phyloP scores from a whole-genome alignment of 2,113 vertebrate genomes.

The Lathamus discolor region DNA sequence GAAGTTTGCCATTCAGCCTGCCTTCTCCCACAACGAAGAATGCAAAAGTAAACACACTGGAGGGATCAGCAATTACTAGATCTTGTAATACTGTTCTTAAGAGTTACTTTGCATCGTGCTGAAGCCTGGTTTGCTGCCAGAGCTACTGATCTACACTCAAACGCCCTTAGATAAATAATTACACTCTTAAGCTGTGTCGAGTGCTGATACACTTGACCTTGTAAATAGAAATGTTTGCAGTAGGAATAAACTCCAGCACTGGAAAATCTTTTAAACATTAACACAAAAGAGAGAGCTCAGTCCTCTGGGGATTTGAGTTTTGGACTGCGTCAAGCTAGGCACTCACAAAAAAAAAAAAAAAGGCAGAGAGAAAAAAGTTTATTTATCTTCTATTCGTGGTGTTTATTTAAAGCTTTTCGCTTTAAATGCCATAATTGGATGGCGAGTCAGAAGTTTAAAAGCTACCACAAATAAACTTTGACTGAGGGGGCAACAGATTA shows the following conservation, averaged over 20 bases:
- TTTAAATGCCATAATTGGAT: slow-evolving; percentile 77
- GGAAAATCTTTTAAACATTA: slow-evolving; percentile 86
- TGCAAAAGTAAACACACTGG: slow-evolving; percentile 70
- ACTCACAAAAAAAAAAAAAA: slow-evolving; percentile 29
- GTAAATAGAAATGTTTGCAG: slow-evolving; percentile 90
- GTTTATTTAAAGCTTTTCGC: slow-evolving; percentile 86
- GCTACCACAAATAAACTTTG: slow-evolving; percentile 82
- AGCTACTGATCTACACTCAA: slow-evolving; percentile 84
- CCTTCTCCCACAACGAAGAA: slow-evolving; percentile 18
- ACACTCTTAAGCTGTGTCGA: slow-evolving; percentile 84
- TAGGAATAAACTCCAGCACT: slow-evolving; percentile 85
- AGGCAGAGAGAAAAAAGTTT: slow-evolving; percentile 62
- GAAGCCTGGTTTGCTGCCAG: slow-evolving; percentile 81
- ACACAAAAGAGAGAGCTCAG: slow-evolving; percentile 81
- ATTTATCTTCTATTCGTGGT: slow-evolving; percentile 86
- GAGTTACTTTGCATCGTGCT: slow-evolving; percentile 72
- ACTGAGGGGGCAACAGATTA: slow-evolving; percentile 74
- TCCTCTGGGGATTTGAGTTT: slow-evolving; percentile 79
- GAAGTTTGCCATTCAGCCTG: slow-evolving; percentile 42
- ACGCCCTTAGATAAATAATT: slow-evolving; percentile 89
- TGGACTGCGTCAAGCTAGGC: slow-evolving; percentile 76
- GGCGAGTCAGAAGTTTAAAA: slow-evolving; percentile 78
- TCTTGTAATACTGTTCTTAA: slow-evolving; percentile 74
- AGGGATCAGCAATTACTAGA: slow-evolving; percentile 74
- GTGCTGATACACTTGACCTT: slow-evolving; percentile 88